Conservation (phyloP, 1,140 invertebrate genomes). For the Megalopta genalis region DNA sequence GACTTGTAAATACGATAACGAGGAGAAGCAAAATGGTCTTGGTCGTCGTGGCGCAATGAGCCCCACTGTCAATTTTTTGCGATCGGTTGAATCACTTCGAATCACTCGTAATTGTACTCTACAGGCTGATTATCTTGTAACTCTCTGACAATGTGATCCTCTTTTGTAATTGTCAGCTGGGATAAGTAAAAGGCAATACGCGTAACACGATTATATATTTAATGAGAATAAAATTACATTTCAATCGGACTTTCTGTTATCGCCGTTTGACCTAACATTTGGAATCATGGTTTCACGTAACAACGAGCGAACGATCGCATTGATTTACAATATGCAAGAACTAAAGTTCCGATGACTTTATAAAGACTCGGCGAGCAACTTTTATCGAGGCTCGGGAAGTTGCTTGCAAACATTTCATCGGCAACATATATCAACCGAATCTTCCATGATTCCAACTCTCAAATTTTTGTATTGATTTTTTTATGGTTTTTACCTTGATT, state of each 20-base stretch:
- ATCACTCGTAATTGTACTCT: constrained; percentile 30
- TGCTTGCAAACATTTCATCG: too few relatives aligned
- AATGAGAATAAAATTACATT: constrained; percentile 57
- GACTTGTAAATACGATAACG: constrained; percentile 51
- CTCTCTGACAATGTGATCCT: constrained; percentile 38
- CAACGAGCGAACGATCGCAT: too few relatives aligned
- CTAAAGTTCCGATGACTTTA: too few relatives aligned
- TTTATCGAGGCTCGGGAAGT: too few relatives aligned
- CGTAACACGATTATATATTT: constrained; percentile 52
- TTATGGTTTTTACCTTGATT: not conserved
- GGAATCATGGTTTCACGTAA: too few relatives aligned
- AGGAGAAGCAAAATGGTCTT: not conserved
- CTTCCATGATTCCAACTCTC: too few relatives aligned
- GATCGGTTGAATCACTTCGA: constrained; percentile 46
- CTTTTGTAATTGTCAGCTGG: constrained; percentile 42
- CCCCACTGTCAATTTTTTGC: constrained; percentile 62
- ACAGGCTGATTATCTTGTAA: constrained; percentile 31
- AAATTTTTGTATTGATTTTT: not conserved
- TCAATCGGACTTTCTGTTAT: constrained; percentile 1
- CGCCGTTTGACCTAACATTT: not conserved
- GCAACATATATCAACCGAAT: too few relatives aligned
- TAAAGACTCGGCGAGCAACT: too few relatives aligned
- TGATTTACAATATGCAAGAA: too few relatives aligned
- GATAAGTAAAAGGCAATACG: constrained; percentile 55
- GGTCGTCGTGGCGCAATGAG: constrained; percentile 23